Conservation (phyloP, 2,797 vertebrate genomes). For the Rhinoraja longicauda region DNA sequence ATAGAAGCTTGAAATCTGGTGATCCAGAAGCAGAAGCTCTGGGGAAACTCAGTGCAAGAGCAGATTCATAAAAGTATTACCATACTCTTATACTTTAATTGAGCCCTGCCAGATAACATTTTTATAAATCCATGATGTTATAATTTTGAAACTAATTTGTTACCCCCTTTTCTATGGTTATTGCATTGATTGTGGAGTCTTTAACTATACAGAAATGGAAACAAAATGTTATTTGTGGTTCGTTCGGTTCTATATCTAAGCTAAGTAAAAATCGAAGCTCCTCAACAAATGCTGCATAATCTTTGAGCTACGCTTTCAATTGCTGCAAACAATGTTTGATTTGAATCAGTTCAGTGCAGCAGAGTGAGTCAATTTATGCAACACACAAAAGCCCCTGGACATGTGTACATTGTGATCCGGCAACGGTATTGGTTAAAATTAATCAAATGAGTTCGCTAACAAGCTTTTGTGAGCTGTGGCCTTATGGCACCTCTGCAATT, state of each 20-base stretch:
- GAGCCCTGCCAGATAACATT: neutral
- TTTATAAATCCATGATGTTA: neutral
- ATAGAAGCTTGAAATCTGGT: neutral
- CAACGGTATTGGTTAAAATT: neutral
- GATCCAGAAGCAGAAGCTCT: neutral
- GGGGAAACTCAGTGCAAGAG: neutral
- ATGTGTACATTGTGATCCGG: neutral
- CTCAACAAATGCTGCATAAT: neutral
- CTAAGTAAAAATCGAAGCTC: neutral
- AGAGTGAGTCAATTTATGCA: neutral
- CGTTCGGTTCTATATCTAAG: neutral
- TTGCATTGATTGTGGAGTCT: neutral
- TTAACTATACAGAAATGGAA: neutral
- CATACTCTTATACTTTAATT: neutral
- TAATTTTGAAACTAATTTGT: neutral
- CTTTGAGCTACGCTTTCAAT: neutral
- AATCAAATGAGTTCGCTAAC: neutral
- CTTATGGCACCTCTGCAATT: neutral
- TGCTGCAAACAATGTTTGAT: neutral
- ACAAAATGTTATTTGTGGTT: neutral
- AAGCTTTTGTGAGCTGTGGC: neutral
- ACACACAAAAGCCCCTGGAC: neutral
- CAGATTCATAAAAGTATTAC: neutral
- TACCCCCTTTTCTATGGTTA: neutral
- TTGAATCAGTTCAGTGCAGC: neutral